These are phyloP conservation scores for Lagria hirta DNA, from an alignment of 2,888 invertebrate species.

Conservation along the genomic window DNA sequence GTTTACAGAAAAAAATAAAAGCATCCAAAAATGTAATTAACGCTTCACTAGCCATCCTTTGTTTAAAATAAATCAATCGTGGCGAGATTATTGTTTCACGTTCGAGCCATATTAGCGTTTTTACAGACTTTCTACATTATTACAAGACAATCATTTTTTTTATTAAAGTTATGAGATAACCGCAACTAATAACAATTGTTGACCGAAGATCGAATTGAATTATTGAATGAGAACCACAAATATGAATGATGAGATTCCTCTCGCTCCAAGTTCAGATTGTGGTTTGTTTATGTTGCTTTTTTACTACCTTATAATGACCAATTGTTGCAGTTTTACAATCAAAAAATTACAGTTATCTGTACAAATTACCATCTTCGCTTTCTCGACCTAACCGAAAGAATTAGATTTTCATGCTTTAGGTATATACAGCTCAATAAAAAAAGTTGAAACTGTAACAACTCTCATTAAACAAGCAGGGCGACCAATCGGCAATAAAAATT, in stretches of 20 bases:
- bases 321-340: conserved; percentile 16
- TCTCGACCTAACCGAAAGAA: no score
- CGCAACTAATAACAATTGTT: no score
- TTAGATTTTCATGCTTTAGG: no score
- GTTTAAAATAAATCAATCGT: conserved; percentile 35
- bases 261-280: conserved; percentile 19
- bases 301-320: conserved; percentile 9
- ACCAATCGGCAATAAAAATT: no score
- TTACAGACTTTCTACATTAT: conserved; percentile 22
- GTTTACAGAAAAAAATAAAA: no score
- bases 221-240: conserved; percentile 24
- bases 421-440: no score
- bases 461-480: no score
- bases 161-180: conserved; percentile 19
- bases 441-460: no score
- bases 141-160: conserved; percentile 16
- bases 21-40: conserved; percentile 19
- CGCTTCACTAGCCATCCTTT: conserved; percentile 28
- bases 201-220: conserved; percentile 23
- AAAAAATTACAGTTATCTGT: no score
- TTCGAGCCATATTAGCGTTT: conserved; percentile 20
- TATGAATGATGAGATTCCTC: conserved; percentile 13
- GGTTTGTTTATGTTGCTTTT: conserved; percentile 25
- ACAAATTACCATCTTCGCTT: no score
- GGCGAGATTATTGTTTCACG: conserved; percentile 33